Evolutionary conservation across 1,140 invertebrate species (phyloP).

Genomic region (Elysia chlorotica): DNA sequence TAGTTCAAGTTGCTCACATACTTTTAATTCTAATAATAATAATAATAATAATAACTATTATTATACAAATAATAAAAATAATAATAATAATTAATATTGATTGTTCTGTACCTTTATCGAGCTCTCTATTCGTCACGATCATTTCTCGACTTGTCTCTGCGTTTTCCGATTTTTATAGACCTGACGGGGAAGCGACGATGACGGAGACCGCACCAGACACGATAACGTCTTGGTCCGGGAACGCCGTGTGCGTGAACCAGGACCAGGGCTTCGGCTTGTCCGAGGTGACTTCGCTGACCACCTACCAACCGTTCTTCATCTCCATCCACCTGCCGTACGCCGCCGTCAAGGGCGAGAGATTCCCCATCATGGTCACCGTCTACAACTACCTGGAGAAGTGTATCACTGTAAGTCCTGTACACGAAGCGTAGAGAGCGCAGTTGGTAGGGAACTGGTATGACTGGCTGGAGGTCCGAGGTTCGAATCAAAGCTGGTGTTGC

Average conservation of each 20-base stretch:
- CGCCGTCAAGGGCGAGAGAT: conserved; percentile 86
- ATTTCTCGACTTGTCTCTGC: no score
- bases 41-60: no score
- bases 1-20: no score
- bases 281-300: conserved; percentile 68
- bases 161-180: conserved; percentile 19
- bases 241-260: conserved; percentile 87
- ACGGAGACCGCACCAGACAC: conserved; percentile 77
- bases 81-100: no score
- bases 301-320: conserved; percentile 89
- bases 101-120: no score
- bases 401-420: conserved; percentile 70
- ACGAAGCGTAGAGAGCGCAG: no score
- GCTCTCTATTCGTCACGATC: no score
- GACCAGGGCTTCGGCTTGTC: conserved; percentile 84
- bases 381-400: conserved; percentile 83
- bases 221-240: conserved; percentile 92
- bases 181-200: conserved; percentile 64
- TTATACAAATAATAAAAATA: no score
- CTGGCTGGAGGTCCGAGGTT: no score
- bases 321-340: conserved; percentile 86
- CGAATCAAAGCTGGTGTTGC: no score
- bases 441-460: no score
- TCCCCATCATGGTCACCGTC: conserved; percentile 87
- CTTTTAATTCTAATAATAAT: no score